Evolutionary conservation across 2,113 vertebrate genomes (phyloP).

Genomic region (Antechinus flavipes): DNA sequence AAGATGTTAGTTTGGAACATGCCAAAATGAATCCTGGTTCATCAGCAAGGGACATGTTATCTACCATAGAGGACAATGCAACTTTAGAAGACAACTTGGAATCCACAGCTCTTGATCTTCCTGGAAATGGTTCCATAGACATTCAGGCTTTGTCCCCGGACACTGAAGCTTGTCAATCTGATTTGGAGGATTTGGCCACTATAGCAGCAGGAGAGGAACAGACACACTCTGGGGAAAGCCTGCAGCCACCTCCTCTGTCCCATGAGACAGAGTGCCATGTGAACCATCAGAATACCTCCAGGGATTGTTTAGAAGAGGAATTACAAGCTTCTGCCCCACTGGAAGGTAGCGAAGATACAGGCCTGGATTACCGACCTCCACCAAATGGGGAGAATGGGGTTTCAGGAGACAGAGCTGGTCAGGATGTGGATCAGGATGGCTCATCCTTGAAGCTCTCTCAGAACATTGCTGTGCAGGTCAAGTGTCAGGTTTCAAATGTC

Average conservation of each 20-base stretch:
- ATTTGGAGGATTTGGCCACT: conserved; percentile 73
- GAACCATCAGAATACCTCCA: conserved; percentile 65
- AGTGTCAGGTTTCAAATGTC: conserved; percentile 64
- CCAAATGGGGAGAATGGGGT: conserved; percentile 69
- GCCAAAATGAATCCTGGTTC: conserved; percentile 62
- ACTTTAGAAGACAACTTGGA: conserved; percentile 65
- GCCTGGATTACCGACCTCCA: conserved; percentile 70
- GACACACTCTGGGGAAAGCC: conserved; percentile 56
- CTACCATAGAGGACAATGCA: conserved; percentile 37
- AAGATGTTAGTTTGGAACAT: conserved; percentile 71
- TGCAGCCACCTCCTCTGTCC: conserved; percentile 50
- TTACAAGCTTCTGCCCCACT: conserved; percentile 66
- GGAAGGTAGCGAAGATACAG: conserved; percentile 74
- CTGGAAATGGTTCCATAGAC: conserved; percentile 56
- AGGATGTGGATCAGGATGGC: conserved; percentile 79
- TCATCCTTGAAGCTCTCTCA: conserved; percentile 79
- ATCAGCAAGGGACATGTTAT: conserved; percentile 58
- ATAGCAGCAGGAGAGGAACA: conserved; percentile 70
- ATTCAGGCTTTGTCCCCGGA: not conserved
- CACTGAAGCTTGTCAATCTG: conserved; percentile 64
- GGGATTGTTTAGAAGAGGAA: conserved; percentile 70
- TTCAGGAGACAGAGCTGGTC: conserved; percentile 73
- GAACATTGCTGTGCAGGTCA: conserved; percentile 87
- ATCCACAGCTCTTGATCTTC: conserved; percentile 62
- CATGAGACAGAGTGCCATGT: conserved; percentile 63